phyloP scores from a whole-genome alignment of 2,888 invertebrate species.

The Beris morrisii region DNA sequence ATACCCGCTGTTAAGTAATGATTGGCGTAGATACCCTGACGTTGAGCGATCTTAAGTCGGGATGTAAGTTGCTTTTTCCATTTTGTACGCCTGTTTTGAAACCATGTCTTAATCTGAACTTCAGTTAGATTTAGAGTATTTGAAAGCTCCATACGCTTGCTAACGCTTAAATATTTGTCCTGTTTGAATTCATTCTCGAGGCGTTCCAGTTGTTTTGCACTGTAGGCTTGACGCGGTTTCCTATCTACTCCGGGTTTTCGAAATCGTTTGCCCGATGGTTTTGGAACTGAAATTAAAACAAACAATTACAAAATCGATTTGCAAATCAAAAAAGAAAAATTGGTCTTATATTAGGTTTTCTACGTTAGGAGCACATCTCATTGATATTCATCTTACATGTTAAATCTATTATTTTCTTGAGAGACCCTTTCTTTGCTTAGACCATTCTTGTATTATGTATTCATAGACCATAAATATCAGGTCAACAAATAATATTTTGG shows the following conservation, averaged over 20 bases:
- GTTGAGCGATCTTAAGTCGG: conserved; percentile 82
- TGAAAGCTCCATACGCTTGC: conserved; percentile 91
- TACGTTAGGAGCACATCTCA: too few relatives aligned
- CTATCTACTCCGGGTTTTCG: conserved; percentile 87
- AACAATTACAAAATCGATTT: neutral
- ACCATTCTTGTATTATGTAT: too few relatives aligned
- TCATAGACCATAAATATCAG: too few relatives aligned
- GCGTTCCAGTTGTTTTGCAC: conserved; percentile 87
- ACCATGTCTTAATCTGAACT: conserved; percentile 97
- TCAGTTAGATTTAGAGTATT: conserved; percentile 86
- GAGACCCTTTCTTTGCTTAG: too few relatives aligned
- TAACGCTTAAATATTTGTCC: conserved; percentile 95
- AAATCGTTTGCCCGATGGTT: conserved; percentile 75
- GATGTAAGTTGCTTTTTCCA: conserved; percentile 97
- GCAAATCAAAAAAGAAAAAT: too few relatives aligned
- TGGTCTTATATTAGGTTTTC: too few relatives aligned
- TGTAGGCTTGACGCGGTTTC: conserved; percentile 95
- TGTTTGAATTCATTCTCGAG: conserved; percentile 92
- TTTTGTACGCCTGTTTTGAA: conserved; percentile 92
- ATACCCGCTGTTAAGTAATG: conserved; percentile 65
- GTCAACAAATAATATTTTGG: too few relatives aligned
- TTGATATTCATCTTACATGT: too few relatives aligned
- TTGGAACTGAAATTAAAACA: conserved; percentile 66
- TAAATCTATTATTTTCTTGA: too few relatives aligned
- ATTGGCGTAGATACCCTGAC: conserved; percentile 76